Base-by-base conservation (phyloP, 1,140 invertebrate genomes). In the Orius laevigatus region DNA sequence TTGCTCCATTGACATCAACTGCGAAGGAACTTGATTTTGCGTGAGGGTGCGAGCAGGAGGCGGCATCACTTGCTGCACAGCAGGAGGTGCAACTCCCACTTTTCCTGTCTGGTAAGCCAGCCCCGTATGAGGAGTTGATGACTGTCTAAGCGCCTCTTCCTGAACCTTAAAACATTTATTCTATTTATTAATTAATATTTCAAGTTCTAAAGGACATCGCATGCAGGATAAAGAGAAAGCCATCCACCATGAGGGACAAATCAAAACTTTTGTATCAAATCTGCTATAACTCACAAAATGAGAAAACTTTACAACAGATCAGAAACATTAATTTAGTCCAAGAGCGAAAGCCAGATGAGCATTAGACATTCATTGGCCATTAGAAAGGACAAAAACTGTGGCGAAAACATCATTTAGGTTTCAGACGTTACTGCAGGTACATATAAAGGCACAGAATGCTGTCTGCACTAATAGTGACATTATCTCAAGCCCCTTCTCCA, bases 71-170 rank as follows among this genome's bases (percentile, higher is more conserved):
- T 67, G 68, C 53, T 80, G 25, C 25, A 25, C 73, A 5, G 70
- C 69, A 5, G 66, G 67, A 53, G 81, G 74, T 58, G 73, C 73
- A 25, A 3, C 25, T 25, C 25, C 25, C 52, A 81, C 78, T 62
- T 83, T 83, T 2, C 80, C 79, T 12, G 43, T 31, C 31, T 38
- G 46, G 52, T 78, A 80, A 40, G 65, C 60, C 31, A 62, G 58
- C 35, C 61, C 61, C 14, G 71, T 69, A 52, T 81, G 79, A 9
- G 82, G 81, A 8, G 75, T 78, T 59, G 25, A 25, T 8, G 84
- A 82, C 60, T 85, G 85, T 16, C 84, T 69, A 1, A 84, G 84
- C 39, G 87, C 90, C 59, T 90, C 86, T 59, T 91, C 86, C 62
- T 94, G 89, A 1, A 93, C 88, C 66, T 69, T 34, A 8, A 48